phyloP scores from a whole-genome alignment of 2,797 vertebrate species.

The Pitangus sulphuratus region DNA sequence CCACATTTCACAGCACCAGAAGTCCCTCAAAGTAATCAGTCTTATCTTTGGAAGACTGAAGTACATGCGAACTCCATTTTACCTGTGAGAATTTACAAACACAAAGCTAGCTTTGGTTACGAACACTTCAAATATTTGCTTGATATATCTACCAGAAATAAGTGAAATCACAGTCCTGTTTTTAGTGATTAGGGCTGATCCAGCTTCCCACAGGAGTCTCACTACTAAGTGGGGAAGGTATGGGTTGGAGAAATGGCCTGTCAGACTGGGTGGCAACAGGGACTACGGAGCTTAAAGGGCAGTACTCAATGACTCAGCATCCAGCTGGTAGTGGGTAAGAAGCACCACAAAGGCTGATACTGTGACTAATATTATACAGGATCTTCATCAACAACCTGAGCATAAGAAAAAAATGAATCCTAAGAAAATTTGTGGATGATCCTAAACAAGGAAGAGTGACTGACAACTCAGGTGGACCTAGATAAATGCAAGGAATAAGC shows the following conservation, averaged over 20 bases:
- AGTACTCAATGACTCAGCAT: accelerated
- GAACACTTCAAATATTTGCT: neutral
- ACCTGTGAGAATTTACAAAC: neutral
- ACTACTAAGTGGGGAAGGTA: neutral
- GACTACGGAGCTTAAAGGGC: neutral
- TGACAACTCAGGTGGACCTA: neutral
- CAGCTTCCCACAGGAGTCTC: neutral
- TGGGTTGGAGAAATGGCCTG: neutral
- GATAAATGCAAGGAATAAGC: neutral
- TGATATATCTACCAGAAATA: neutral
- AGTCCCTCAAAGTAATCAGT: neutral
- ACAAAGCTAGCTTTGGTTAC: neutral
- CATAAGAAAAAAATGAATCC: neutral
- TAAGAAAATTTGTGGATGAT: neutral
- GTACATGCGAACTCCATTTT: neutral
- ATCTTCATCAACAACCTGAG: neutral
- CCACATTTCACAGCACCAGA: neutral
- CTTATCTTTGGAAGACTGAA: neutral
- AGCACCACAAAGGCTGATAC: neutral
- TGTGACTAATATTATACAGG: neutral
- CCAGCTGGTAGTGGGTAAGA: neutral
- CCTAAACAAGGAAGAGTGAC: neutral
- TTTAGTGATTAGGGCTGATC: neutral
- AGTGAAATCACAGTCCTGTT: neutral
- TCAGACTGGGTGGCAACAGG: neutral